Evolutionary conservation across 2,888 invertebrate species (phyloP), one percentile per base, ranked within the genome.

Genomic region (Drosophila helvetica): DNA sequence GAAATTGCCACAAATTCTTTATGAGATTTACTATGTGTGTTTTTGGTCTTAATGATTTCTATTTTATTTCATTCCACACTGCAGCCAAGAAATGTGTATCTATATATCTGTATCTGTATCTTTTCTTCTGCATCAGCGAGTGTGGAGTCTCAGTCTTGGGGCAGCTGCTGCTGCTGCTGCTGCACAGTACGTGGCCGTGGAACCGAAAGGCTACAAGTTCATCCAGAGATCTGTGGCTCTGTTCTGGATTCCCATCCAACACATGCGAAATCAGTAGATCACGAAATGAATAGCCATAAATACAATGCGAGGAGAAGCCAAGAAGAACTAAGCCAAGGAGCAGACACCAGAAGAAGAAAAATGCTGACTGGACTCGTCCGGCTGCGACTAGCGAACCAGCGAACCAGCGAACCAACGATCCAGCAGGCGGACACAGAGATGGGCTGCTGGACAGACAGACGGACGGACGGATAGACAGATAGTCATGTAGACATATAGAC

Each of bases 1-100:
- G 89, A 90, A 90, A 90, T 90, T 85, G 88, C 85, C 77, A 83
- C 77, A 78, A 87, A 89, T 87, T 85, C 89, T 78, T 86, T 59
- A 77, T 86, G 80, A 88, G 88, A 89, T 86, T 86, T 89, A 89
- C 88, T 79, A 78, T 84, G 89, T 84, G 82, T 88, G 68, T 88
- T 86, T 82, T 72, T 65, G 69, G 72, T 51, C 78, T 65, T 82
- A 86, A 88, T 88, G 86, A 85, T 79, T 89, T 85, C 86, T 86
- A 88, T 84, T 85, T 88, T 69, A 87, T 79, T 87, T 89, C 72
- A 78, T 83, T 79, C 74, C 50, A 56, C 50, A 52, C 61, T 46
- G 62, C 56, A 51, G 18, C 46, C 18, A 33, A 27, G 56, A 38
- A 22, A 63, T 30, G 30, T 48, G 38, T 45, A 46, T 58, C 42